Conservation (phyloP, 2,797 vertebrate species). For the Sus cebifrons region DNA sequence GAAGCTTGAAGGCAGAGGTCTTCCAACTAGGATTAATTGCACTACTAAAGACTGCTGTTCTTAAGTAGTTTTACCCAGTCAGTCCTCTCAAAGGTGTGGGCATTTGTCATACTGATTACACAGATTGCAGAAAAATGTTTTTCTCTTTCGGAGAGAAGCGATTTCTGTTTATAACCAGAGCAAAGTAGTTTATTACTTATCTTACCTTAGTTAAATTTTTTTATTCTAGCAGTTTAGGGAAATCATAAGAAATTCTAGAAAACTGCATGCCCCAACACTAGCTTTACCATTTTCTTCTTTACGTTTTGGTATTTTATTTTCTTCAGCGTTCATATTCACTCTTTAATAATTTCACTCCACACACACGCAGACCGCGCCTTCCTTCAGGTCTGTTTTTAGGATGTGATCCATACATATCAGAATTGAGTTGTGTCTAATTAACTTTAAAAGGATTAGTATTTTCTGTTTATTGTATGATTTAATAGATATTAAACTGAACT, state of each 20-base stretch:
- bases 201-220: conserved; percentile 26
- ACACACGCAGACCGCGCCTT: not conserved
- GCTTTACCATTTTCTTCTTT: conserved; percentile 14
- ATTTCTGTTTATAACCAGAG: conserved; percentile 3
- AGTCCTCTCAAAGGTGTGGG: not conserved
- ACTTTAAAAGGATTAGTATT: not conserved
- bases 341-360: conserved; percentile 30
- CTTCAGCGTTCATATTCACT: not conserved
- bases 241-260: conserved; percentile 14
- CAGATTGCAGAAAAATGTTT: not conserved
- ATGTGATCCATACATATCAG: not conserved
- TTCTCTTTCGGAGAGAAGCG: not conserved
- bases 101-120: not conserved
- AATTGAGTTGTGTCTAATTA: conserved; percentile 45
- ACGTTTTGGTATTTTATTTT: conserved; percentile 51
- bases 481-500: conserved; percentile 13
- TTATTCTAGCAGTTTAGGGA: conserved; percentile 19
- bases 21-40: conserved; percentile 33
- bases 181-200: conserved; percentile 23
- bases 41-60: not conserved
- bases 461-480: conserved; percentile 31
- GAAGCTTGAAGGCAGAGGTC: conserved; percentile 8
- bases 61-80: not conserved
- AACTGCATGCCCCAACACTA: not conserved
- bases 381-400: conserved; percentile 61